A percentile compares a stretch with the other conserved stretches of the same genome.
These are phyloP conservation scores for Leucophenga montana DNA, from an alignment of 2,888 invertebrate species.

Conservation along the genomic window DNA sequence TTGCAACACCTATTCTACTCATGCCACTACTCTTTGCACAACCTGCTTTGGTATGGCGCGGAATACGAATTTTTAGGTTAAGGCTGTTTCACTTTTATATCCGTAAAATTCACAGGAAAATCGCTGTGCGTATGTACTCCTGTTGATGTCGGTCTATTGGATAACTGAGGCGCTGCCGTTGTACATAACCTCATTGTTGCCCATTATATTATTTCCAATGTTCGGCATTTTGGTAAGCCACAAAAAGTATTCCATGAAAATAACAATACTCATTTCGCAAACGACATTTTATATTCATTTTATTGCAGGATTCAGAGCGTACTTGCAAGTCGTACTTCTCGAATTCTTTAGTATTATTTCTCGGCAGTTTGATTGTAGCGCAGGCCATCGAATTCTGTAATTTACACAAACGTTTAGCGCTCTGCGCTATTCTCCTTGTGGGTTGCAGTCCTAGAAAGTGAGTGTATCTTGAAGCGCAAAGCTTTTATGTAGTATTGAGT, in stretches of 20 bases:
- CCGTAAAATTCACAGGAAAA: conserved; percentile 75
- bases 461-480: conserved; percentile 30
- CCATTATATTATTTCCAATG: conserved; percentile 84
- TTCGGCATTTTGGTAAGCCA: conserved; percentile 79
- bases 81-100: background rate
- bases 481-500: no score
- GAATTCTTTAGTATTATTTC: conserved; percentile 86
- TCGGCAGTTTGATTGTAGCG: conserved; percentile 89
- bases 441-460: conserved; percentile 81
- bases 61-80: conserved; percentile 39
- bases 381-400: conserved; percentile 91
- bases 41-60: conserved; percentile 30
- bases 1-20: conserved; percentile 29
- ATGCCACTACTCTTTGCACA: conserved; percentile 35
- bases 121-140: conserved; percentile 83
- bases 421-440: conserved; percentile 83
- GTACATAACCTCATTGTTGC: conserved; percentile 84
- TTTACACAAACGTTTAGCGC: conserved; percentile 86
- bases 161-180: conserved; percentile 84
- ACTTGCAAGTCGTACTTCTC: conserved; percentile 83
- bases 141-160: conserved; percentile 86
- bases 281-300: conserved; percentile 12
- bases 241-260: conserved; percentile 10
- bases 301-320: conserved; percentile 64
- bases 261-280: conserved; percentile 17